A percentile compares a stretch with the other conserved stretches of the same genome.
These are phyloP conservation scores for Temnopleurus reevesii DNA, from an alignment of 53 echinoderm and acorn worm species.

Conservation along the genomic window DNA sequence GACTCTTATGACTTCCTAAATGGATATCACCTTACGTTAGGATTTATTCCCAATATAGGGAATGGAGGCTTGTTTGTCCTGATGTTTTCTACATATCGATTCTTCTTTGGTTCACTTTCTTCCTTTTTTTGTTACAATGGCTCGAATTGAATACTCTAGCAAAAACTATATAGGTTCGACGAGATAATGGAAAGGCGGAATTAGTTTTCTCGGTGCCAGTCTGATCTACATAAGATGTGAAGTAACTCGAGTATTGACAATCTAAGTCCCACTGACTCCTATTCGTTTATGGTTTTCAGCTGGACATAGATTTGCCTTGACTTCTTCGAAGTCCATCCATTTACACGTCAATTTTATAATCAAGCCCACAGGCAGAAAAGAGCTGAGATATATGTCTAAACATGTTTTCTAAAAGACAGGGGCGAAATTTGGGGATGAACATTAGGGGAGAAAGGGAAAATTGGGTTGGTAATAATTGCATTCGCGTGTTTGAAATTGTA, in stretches of 20 bases:
- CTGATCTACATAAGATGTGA: conserved; percentile 10
- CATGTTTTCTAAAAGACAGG: background rate
- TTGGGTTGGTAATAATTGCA: background rate
- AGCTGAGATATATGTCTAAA: background rate
- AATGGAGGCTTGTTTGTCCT: conserved; percentile 45
- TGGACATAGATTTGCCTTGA: background rate
- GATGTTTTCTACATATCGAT: conserved; percentile 37
- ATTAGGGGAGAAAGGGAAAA: background rate
- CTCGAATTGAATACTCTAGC: background rate
- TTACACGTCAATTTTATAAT: background rate
- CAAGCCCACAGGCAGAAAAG: background rate
- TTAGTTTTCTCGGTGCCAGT: conserved; percentile 17
- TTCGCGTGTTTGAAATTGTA: conserved; percentile 22
- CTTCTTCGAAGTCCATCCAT: background rate
- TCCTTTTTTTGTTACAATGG: no score
- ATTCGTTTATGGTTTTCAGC: background rate
- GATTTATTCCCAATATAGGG: conserved; percentile 21
- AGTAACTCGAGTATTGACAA: background rate
- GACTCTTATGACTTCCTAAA: conserved; percentile 46
- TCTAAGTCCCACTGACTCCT: background rate
- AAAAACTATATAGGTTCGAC: conserved; percentile 17
- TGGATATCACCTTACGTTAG: conserved; percentile 42
- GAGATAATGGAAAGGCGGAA: conserved; percentile 29
- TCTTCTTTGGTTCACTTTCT: conserved; percentile 36
- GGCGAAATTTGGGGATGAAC: background rate